phyloP scores from a whole-genome alignment of 2,888 invertebrate genomes.

The Drosophila merina region DNA sequence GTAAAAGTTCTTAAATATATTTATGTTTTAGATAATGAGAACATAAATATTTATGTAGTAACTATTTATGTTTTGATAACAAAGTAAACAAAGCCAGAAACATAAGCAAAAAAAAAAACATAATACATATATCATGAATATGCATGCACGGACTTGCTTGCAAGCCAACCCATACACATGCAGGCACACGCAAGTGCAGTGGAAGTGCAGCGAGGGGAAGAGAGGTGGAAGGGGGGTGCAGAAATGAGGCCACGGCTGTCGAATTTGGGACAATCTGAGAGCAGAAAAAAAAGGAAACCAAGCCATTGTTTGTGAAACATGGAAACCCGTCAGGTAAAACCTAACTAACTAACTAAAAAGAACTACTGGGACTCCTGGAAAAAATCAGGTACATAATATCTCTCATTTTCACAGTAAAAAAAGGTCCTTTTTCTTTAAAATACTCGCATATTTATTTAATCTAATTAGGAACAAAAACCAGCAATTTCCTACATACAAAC shows the following conservation, averaged over 20 bases:
- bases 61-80: background rate
- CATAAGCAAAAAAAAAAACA: slow-evolving; percentile 33
- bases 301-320: slow-evolving; percentile 49
- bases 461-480: background rate
- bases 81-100: background rate
- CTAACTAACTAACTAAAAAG: no score
- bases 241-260: slow-evolving; percentile 70
- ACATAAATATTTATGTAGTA: no score
- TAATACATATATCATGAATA: slow-evolving; percentile 56
- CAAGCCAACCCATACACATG: slow-evolving; percentile 8
- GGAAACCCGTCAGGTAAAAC: slow-evolving; percentile 12
- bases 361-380: no score
- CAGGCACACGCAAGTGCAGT: slow-evolving; percentile 16
- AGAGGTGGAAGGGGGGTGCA: slow-evolving; percentile 8
- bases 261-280: slow-evolving; percentile 62
- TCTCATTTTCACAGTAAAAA: no score
- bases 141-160: slow-evolving; percentile 21
- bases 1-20: background rate
- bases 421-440: no score
- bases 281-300: slow-evolving; percentile 18
- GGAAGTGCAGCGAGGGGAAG: slow-evolving; percentile 23
- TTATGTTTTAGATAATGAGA: no score
- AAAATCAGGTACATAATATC: no score
- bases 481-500: slow-evolving; percentile 82
- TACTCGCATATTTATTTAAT: slow-evolving; percentile 29